Evolutionary conservation across 2,113 vertebrate genomes (phyloP), one percentile per base, ranked within the genome.

Genomic region (Dipodomys ordii): DNA sequence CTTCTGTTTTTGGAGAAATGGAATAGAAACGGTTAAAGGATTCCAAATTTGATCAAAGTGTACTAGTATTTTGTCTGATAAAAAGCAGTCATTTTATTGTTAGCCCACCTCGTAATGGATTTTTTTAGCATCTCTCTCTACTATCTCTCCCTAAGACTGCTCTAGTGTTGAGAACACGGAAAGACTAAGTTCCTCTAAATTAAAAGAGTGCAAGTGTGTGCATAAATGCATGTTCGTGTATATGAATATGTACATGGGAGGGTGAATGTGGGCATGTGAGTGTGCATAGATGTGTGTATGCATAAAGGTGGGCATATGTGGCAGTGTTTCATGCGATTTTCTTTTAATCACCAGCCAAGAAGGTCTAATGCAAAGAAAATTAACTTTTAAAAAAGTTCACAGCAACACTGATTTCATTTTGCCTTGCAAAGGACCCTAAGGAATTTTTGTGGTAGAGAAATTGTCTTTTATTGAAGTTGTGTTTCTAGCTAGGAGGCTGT

Each of bases 1-100:
- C 98, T 99, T 99, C 99, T 99, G 98, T 88, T 87, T 87, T 62
- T 0, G 49, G 23, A 83, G 68, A 91, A 93, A 97, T 69, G 27
- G 28, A 94, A 57, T 0, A 84, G 22, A 74, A 92, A 85, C 74
- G 3, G 15, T 97, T 57, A 87, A n/a, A 80, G 2, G 18, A 1
- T 46, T 71, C 22, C 19, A 22, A 28, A 76, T 10, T 35, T 39
- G 18, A 90, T 71, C 1, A 46, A 94, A 78, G 65, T 27, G 28
- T 19, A 16, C 46, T 67, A 10, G 62, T 25, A 32, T 28, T 68
- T 83, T 4, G 60, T 73, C 20, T 60, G 4, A 39, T 64, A 81
- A 68, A 88, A 87, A 60, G 8, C 1, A 71, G 23, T 67, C 10
- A 57, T 67, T 89, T 68, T 77, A 30, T 67, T 0, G 62, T 78